These are phyloP conservation scores for Sepioteuthis lessoniana DNA, from an alignment of 2,888 invertebrate genomes.

Conservation along the genomic window DNA sequence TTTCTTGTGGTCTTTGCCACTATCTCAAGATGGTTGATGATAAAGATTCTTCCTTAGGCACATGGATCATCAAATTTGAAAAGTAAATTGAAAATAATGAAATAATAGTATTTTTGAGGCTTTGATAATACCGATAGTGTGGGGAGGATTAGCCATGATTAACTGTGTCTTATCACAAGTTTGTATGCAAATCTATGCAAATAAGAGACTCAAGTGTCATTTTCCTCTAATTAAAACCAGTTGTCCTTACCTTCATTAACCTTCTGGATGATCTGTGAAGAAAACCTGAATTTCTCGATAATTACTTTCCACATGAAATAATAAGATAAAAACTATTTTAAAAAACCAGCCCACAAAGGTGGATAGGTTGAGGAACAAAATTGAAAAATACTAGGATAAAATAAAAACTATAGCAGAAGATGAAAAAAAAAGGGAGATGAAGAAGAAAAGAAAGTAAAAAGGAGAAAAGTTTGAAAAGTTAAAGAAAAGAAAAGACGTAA, in stretches of 20 bases:
- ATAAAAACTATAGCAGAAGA: too few species aligned
- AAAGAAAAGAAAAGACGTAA: too few species aligned
- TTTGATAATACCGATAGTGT: not conserved
- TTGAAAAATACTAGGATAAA: too few species aligned
- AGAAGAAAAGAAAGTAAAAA: too few species aligned
- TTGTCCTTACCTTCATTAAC: not conserved
- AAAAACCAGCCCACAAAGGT: too few species aligned
- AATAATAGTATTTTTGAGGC: constrained; percentile 4
- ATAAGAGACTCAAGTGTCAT: not conserved
- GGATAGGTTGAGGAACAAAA: too few species aligned
- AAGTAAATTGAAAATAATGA: constrained; percentile 2
- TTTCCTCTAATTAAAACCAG: not conserved
- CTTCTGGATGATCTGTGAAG: not conserved
- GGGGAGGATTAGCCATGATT: not conserved
- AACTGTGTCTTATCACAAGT: not conserved
- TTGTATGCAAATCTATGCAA: not conserved
- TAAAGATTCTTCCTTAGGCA: not conserved
- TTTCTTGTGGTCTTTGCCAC: not conserved
- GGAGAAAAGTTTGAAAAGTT: too few species aligned
- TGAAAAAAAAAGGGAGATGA: too few species aligned
- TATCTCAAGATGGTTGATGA: not conserved
- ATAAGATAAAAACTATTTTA: not conserved
- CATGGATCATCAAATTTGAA: constrained; percentile 4
- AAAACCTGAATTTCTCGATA: not conserved
- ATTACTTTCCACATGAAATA: constrained; percentile 14